phyloP scores from a whole-genome alignment of 2,113 vertebrate species.

The Pyrgilauda ruficollis region DNA sequence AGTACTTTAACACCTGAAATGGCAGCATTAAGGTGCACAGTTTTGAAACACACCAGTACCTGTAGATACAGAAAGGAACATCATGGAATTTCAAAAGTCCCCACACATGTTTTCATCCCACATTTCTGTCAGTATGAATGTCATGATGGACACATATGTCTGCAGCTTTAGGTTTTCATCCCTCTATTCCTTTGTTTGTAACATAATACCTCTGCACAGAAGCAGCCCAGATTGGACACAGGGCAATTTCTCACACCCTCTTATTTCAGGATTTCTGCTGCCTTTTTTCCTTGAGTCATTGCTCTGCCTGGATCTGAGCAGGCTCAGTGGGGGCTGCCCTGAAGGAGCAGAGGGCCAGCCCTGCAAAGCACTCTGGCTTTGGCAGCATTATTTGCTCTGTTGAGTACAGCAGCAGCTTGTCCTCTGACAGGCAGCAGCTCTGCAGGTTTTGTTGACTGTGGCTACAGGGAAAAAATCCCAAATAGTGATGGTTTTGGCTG shows the following conservation, averaged over 20 bases:
- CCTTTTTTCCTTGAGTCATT: neutral
- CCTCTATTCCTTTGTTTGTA: neutral
- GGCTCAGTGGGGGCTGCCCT: neutral
- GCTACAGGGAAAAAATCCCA: neutral
- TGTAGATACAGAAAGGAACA: neutral
- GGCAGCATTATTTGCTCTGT: neutral
- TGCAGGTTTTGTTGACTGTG: neutral
- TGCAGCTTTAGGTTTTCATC: neutral
- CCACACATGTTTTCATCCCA: neutral
- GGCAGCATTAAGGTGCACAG: neutral
- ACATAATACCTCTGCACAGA: neutral
- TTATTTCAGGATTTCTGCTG: neutral
- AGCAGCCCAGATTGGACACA: neutral
- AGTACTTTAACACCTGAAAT: neutral
- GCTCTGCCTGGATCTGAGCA: neutral
- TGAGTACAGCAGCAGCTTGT: neutral
- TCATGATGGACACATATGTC: neutral
- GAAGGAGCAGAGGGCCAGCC: neutral
- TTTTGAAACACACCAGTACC: neutral
- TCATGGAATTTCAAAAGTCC: neutral
- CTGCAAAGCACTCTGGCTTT: accelerated
- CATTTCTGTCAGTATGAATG: neutral
- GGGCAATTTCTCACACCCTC: neutral
- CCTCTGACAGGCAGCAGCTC: neutral
- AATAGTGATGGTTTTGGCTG: neutral